Conservation (phyloP, 2,888 invertebrate genomes). For the Ernsta delagoae region DNA sequence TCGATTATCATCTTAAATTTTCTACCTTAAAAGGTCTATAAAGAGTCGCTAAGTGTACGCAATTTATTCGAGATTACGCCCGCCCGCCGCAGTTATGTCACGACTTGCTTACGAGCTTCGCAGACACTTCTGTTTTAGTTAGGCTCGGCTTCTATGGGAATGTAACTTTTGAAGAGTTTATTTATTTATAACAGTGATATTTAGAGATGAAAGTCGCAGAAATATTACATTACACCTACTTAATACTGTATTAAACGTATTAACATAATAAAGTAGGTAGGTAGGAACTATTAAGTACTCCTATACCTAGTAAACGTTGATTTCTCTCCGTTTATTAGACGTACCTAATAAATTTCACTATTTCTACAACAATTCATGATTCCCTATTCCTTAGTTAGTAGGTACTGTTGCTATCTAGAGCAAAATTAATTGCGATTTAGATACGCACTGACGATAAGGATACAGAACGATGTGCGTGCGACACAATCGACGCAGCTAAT, state of each 20-base stretch:
- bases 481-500: constrained; percentile 16
- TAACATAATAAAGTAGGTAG: too few relatives aligned
- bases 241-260: too few relatives aligned
- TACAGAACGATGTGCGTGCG: not conserved
- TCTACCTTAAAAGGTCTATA: constrained; percentile 83
- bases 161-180: not conserved
- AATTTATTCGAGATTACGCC: constrained; percentile 78
- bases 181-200: too few relatives aligned
- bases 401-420: not conserved
- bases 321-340: too few relatives aligned
- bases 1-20: constrained; percentile 83
- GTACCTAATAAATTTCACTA: too few relatives aligned
- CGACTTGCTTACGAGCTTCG: constrained; percentile 61
- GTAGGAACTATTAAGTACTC: too few relatives aligned
- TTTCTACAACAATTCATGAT: not conserved
- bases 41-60: constrained; percentile 82
- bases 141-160: constrained; percentile 34
- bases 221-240: too few relatives aligned
- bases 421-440: not conserved
- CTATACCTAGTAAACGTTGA: too few relatives aligned
- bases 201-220: too few relatives aligned
- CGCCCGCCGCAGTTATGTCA: constrained; percentile 73
- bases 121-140: constrained; percentile 75
- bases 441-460: not conserved
- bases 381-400: too few relatives aligned